These are phyloP conservation scores for Thaumatotibia leucotreta DNA, from an alignment of 1,140 invertebrate genomes.

Conservation along the genomic window DNA sequence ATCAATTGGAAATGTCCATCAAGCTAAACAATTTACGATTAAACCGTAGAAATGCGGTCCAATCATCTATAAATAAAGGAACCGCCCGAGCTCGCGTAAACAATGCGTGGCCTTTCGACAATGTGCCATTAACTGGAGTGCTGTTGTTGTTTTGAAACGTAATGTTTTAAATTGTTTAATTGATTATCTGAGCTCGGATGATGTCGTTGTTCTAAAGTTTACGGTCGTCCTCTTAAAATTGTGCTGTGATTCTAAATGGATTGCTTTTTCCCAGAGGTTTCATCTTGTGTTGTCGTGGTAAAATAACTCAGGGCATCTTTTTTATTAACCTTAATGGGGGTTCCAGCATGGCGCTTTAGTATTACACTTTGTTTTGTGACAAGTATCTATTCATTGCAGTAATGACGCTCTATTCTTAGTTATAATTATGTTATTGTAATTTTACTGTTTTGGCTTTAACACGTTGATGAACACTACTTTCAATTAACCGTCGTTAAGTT, in stretches of 20 bases:
- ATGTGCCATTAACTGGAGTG: not conserved
- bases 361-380: too few species aligned
- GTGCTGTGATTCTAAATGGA: not conserved
- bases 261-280: not conserved
- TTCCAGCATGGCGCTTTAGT: conserved; percentile 70
- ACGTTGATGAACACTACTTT: too few species aligned
- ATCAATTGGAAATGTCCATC: not conserved
- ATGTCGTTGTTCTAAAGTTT: not conserved
- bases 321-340: too few species aligned
- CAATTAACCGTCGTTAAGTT: too few species aligned
- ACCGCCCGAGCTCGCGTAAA: not conserved
- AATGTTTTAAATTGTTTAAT: not conserved
- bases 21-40: not conserved
- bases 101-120: not conserved
- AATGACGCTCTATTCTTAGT: too few species aligned
- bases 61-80: conserved; percentile 1
- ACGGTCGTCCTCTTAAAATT: not conserved
- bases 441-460: too few species aligned
- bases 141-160: not conserved
- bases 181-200: not conserved
- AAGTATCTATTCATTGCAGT: too few species aligned
- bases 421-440: too few species aligned
- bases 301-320: too few species aligned
- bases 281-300: too few species aligned
- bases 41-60: not conserved